A percentile compares a stretch with the other conserved stretches of the same genome.
Evolutionary conservation across 1,140 invertebrate genomes (phyloP).

Genomic region (Drosophila aff.): DNA sequence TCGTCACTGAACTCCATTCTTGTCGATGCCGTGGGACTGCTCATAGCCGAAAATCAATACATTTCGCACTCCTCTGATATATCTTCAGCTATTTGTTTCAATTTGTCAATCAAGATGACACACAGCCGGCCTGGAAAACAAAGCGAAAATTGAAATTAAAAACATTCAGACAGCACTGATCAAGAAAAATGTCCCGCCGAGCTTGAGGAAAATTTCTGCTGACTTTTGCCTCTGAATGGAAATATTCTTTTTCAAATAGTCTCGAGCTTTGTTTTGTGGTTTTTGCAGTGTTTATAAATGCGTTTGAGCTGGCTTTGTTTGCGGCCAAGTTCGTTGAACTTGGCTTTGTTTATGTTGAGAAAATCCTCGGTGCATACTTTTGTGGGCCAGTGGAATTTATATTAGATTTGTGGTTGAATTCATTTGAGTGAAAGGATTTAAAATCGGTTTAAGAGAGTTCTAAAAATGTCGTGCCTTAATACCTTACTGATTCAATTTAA

Average conservation of each 20-base stretch:
- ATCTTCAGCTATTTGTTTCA: slow-evolving; percentile 66
- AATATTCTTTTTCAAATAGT: slow-evolving; percentile 16
- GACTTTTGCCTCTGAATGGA: slow-evolving; percentile 7
- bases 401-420: slow-evolving; percentile 27
- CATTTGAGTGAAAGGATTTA: slow-evolving; percentile 1
- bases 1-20: background rate
- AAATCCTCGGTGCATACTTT: slow-evolving; percentile 13
- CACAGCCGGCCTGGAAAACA: slow-evolving; percentile 27
- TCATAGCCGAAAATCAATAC: slow-evolving; percentile 37
- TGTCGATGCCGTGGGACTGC: background rate
- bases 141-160: slow-evolving; percentile 66
- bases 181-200: slow-evolving; percentile 49
- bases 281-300: slow-evolving; percentile 21
- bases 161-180: slow-evolving; percentile 50
- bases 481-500: background rate
- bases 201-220: slow-evolving; percentile 4
- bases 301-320: slow-evolving; percentile 9
- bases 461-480: background rate
- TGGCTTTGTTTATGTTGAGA: slow-evolving; percentile 3
- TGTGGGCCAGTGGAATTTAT: slow-evolving; percentile 2
- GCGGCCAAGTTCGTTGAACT: slow-evolving; percentile 36
- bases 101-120: slow-evolving; percentile 68
- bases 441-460: background rate
- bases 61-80: slow-evolving; percentile 43
- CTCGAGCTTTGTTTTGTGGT: slow-evolving; percentile 5